phyloP scores from a whole-genome alignment of 2,797 vertebrate genomes.

The Limnodromus scolopaceus region DNA sequence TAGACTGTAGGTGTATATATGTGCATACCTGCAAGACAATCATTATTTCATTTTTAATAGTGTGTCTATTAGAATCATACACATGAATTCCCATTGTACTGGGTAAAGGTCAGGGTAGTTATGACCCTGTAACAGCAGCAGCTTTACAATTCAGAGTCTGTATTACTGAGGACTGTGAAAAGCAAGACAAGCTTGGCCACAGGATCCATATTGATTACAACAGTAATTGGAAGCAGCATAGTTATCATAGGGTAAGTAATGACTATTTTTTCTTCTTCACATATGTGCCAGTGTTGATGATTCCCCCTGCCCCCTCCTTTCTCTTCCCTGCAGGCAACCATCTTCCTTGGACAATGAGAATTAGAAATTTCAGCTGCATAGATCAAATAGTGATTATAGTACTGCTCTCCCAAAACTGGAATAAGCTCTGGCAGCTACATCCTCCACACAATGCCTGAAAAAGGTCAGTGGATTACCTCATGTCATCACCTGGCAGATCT shows the following conservation, averaged over 20 bases:
- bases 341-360: slow-evolving; percentile 40
- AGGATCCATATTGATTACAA: slow-evolving; percentile 65
- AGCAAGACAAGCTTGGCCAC: slow-evolving; percentile 57
- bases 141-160: slow-evolving; percentile 54
- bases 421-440: not conserved
- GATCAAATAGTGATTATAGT: slow-evolving; percentile 55
- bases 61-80: slow-evolving; percentile 16
- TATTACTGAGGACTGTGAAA: slow-evolving; percentile 50
- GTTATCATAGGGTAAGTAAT: slow-evolving; percentile 64
- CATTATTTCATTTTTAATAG: slow-evolving; percentile 34
- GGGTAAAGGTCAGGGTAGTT: slow-evolving; percentile 45
- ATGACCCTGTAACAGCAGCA: slow-evolving; percentile 40
- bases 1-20: not conserved
- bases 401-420: not conserved
- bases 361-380: slow-evolving; percentile 47
- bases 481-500: slow-evolving; percentile 52
- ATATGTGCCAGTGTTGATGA: slow-evolving; percentile 52
- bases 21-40: not conserved
- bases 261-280: slow-evolving; percentile 56
- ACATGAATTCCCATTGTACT: slow-evolving; percentile 33
- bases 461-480: slow-evolving; percentile 66
- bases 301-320: not conserved
- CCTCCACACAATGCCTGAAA: slow-evolving; percentile 11
- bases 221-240: slow-evolving; percentile 62
- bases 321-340: slow-evolving; percentile 19